Base-by-base conservation (phyloP, 1,140 invertebrate genomes). In the Bombus consobrinus region DNA sequence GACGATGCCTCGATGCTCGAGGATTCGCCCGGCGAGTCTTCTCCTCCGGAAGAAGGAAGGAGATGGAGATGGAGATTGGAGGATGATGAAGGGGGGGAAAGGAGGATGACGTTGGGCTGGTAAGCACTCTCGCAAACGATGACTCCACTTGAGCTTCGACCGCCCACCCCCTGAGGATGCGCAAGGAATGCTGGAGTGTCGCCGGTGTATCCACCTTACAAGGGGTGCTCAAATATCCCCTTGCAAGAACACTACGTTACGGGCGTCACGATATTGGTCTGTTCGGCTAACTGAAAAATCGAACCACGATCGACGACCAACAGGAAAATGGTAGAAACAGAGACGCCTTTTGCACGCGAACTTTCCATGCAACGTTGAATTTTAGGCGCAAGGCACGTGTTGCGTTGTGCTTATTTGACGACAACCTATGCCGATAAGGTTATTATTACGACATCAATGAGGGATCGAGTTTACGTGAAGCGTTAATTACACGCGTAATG, bases 71-170 rank as follows among this genome's bases (percentile, higher is more conserved):
- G 69, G 47, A 83, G 75, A 68, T 66, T 73, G 66, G 53, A 77
- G 74, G 74, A 87, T 72, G 88, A 88, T 53, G 68, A 87, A 92
- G 84, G 75, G 87, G 59, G 32, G 32, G n/a, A 62, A 89, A 91
- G 37, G 85, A 90, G 72, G 90, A 93, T 90, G 92, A 92, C 89
- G 91, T 88, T 91, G 88, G 85, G 80, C 90, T 91, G 66, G 85
- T 89, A 92, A 94, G 92, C 91, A 94, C 91, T 89, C 89, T 92
- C 90, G 90, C 89, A 92, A 90, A 93, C 93, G 91, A 94, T 93
- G 91, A 93, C 91, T 93, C 87, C 91, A 94, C 94, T 95, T 91
- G 90, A 95, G 88, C 88, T 89, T 89, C 90, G 90, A 91, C 86
- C 92, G 89, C 88, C 90, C 88, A 88, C 84, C 62, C 77, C 64